phyloP scores from a whole-genome alignment of 2,113 vertebrate genomes.

The Oxyruncus cristatus region DNA sequence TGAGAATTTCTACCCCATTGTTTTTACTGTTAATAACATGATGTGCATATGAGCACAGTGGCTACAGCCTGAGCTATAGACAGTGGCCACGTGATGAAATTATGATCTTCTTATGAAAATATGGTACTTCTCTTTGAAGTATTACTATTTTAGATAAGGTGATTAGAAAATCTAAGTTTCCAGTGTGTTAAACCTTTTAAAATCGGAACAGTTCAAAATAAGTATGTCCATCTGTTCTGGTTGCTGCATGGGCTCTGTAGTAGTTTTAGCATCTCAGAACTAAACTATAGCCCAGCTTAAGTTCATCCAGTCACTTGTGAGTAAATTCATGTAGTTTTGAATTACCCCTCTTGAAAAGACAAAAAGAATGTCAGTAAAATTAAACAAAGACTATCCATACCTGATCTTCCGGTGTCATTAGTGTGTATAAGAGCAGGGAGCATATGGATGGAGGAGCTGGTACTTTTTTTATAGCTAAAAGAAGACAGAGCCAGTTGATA shows the following conservation, averaged over 20 bases:
- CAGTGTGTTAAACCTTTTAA: background rate
- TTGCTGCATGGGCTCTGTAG: background rate
- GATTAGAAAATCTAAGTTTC: background rate
- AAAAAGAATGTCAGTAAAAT: background rate
- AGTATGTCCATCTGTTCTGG: background rate
- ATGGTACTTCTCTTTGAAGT: background rate
- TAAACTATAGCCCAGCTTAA: background rate
- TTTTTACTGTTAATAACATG: background rate
- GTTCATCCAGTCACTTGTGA: background rate
- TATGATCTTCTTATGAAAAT: background rate
- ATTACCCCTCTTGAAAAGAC: background rate
- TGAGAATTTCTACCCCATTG: background rate
- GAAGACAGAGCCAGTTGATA: background rate
- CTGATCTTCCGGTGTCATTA: background rate
- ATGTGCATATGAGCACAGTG: fast-evolving
- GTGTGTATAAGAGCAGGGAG: background rate
- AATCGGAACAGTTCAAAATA: background rate
- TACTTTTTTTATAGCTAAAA: background rate
- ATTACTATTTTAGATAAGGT: background rate
- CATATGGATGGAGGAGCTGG: background rate
- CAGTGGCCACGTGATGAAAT: background rate
- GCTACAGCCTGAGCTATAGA: background rate
- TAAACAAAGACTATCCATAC: background rate
- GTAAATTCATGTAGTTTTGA: background rate
- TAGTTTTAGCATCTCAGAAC: background rate